Base-by-base conservation (phyloP, 1,140 invertebrate species). In the Phocides pigmalion region DNA sequence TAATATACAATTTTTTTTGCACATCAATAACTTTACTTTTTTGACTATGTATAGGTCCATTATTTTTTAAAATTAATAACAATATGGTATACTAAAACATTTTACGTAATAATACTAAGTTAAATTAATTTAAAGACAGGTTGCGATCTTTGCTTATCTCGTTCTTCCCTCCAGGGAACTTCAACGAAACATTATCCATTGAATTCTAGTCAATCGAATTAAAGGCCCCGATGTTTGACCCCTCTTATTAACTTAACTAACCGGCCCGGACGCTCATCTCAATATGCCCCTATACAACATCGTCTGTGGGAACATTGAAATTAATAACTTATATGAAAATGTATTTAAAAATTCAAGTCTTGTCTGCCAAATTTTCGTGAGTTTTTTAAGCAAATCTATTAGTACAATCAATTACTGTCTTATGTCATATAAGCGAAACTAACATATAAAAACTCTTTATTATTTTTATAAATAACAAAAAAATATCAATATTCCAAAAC, bases 401-500 rank as follows among this genome's bases (percentile, higher is more conserved):
- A n/a, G n/a, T n/a, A n/a, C n/a, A n/a, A n/a, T n/a, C n/a, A n/a
- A n/a, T n/a, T n/a, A n/a, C n/a, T n/a, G n/a, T n/a, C n/a, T n/a
- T n/a, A n/a, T n/a, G n/a, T n/a, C n/a, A n/a, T n/a, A n/a, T n/a
- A 14, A 39, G 4, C n/a, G 14, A 39, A 39, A 3, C 4, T 5
- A 14, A 39, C 4, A 14, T 3, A 14, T 39, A 39, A 14, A 3
- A 3, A 39, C 3, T 2, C 35, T 39, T 39, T 39, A 39, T 39
- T 39, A n/a, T 32, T 32, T 28, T 4, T 32, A 28, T 32, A 32
- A 32, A 32, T 5, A n/a, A 0, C n/a, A 32, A 11, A 25, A 9
- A 6, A 20, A 47, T 12, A 37, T 12, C 64, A 72, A 68, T 80
- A 85, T 65, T 87, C 84, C 37, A 89, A 71, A 56, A 89, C 87